A percentile compares a stretch with the other conserved stretches of the same genome.
These are phyloP conservation scores for Bovichtus variegatus DNA, from an alignment of 2,797 vertebrate genomes.

Conservation along the genomic window DNA sequence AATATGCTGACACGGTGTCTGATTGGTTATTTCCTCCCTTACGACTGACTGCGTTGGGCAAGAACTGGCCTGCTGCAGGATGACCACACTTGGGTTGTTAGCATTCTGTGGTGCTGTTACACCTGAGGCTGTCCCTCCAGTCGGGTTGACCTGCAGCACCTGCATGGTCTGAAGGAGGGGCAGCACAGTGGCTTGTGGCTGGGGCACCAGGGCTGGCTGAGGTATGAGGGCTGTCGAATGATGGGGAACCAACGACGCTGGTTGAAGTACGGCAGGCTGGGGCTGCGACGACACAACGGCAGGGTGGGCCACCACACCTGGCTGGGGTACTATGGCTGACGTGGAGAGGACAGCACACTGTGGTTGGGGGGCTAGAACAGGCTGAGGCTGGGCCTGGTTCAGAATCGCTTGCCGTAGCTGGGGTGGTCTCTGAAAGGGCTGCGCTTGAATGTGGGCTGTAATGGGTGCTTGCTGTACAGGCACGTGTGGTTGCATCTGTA, in stretches of 20 bases:
- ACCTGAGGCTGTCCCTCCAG: constrained; percentile 79
- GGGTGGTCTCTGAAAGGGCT: constrained; percentile 69
- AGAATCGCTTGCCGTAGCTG: constrained; percentile 76
- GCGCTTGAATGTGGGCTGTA: constrained; percentile 76
- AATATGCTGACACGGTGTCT: constrained; percentile 94
- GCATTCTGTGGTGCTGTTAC: constrained; percentile 87
- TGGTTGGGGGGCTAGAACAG: constrained; percentile 68
- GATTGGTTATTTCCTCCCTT: constrained; percentile 91
- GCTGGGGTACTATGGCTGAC: constrained; percentile 75
- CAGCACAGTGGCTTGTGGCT: constrained; percentile 88
- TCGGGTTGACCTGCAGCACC: constrained; percentile 94
- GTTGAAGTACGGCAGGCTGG: constrained; percentile 77
- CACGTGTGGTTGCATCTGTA: constrained; percentile 81
- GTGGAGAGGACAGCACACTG: constrained; percentile 80
- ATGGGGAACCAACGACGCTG: constrained; percentile 77
- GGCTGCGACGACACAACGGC: constrained; percentile 69
- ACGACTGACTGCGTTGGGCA: constrained; percentile 87
- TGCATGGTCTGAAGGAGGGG: constrained; percentile 96
- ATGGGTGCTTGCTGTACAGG: constrained; percentile 80
- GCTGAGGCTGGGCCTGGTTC: constrained; percentile 65
- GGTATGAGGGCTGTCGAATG: constrained; percentile 81
- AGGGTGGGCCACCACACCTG: constrained; percentile 74
- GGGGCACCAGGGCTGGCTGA: constrained; percentile 77
- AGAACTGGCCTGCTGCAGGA: constrained; percentile 93
- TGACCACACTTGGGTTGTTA: constrained; percentile 93